Conservation (phyloP, 1,140 invertebrate genomes). For the Eupeodes corollae region DNA sequence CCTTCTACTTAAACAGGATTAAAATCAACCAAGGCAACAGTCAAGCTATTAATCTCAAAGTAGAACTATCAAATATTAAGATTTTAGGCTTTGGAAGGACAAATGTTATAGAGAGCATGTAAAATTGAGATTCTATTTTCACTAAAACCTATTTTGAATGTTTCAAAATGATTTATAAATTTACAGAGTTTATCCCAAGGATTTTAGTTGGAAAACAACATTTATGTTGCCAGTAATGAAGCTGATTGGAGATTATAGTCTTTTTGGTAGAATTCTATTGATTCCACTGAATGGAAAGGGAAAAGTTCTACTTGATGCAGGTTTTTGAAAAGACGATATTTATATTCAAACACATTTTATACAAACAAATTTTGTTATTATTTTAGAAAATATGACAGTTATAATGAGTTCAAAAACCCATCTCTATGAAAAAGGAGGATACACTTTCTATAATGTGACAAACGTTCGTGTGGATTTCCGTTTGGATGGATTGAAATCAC, state of each 20-base stretch:
- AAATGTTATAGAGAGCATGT: slow-evolving; percentile 49
- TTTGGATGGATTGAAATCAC: slow-evolving; percentile 26
- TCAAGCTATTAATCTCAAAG: slow-evolving; percentile 55
- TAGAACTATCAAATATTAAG: slow-evolving; percentile 50
- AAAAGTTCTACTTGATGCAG: slow-evolving; percentile 54
- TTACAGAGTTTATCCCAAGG: slow-evolving; percentile 46
- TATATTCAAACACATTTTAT: neutral
- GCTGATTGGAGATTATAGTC: slow-evolving; percentile 55
- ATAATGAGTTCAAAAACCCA: slow-evolving; percentile 49
- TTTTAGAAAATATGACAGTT: slow-evolving; percentile 39
- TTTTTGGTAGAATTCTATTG: slow-evolving; percentile 55
- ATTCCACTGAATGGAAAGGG: slow-evolving; percentile 57
- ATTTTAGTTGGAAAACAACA: slow-evolving; percentile 53
- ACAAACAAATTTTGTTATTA: neutral
- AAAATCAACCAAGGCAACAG: slow-evolving; percentile 51
- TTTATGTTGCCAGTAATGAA: slow-evolving; percentile 49
- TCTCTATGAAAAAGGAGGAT: slow-evolving; percentile 45
- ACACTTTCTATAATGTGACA: slow-evolving; percentile 53
- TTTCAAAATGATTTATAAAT: neutral
- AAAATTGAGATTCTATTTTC: slow-evolving; percentile 19
- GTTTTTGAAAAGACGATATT: too few relatives aligned
- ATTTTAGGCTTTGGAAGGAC: slow-evolving; percentile 50
- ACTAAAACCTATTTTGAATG: too few relatives aligned
- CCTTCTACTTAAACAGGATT: slow-evolving; percentile 50
- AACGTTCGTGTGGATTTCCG: slow-evolving; percentile 29